These are phyloP conservation scores for Neomorphus geoffroyi DNA, from an alignment of 2,797 vertebrate species.

Conservation along the genomic window DNA sequence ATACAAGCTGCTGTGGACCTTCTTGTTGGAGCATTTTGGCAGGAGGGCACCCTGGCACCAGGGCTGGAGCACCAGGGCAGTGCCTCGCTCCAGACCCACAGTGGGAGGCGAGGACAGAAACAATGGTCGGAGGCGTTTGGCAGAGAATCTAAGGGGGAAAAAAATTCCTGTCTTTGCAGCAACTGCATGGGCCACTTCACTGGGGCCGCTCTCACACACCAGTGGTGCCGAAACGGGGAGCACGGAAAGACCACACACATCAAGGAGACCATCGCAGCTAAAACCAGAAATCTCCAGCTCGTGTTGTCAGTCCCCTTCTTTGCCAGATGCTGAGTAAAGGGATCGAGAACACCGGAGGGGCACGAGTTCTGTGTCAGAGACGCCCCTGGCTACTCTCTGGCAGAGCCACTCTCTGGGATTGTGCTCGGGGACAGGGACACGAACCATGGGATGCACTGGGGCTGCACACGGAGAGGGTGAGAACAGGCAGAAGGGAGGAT, in stretches of 20 bases:
- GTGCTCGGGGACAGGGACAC: accelerated
- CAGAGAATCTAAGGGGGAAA: conserved; percentile 31
- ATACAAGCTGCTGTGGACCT: not conserved
- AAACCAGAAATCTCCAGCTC: conserved; percentile 24
- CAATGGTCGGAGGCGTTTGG: conserved; percentile 46
- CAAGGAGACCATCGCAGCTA: conserved; percentile 5
- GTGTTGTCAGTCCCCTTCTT: not conserved
- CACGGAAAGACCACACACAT: conserved; percentile 58
- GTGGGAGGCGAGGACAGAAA: conserved; percentile 40
- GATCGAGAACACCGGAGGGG: not conserved
- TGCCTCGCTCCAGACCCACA: conserved; percentile 2
- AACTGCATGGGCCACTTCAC: conserved; percentile 16
- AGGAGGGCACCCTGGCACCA: not conserved
- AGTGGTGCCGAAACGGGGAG: not conserved
- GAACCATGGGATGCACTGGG: not conserved
- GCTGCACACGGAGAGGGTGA: not conserved
- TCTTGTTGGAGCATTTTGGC: not conserved
- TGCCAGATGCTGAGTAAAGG: not conserved
- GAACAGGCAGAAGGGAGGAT: not conserved
- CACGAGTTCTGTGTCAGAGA: not conserved
- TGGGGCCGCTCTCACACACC: not conserved
- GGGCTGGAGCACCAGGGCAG: not conserved
- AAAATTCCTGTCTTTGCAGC: conserved; percentile 1
- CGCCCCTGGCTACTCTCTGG: accelerated
- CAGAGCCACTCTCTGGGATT: not conserved